Base-by-base conservation (phyloP, 2,888 invertebrate genomes). In the Epirrhoe alternata region DNA sequence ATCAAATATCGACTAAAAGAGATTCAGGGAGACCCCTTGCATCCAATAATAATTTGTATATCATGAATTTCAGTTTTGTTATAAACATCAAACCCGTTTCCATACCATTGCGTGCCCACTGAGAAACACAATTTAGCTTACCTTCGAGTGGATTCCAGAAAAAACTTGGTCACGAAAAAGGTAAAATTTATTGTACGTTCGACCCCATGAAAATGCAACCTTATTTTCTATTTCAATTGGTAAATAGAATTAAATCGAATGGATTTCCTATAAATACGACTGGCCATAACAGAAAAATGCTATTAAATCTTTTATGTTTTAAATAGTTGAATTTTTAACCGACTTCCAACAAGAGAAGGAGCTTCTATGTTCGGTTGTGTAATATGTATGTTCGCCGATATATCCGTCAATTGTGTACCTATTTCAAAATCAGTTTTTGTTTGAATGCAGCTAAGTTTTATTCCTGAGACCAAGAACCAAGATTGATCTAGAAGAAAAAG, bases 31-130 rank as follows among this genome's bases (percentile, higher is more conserved):
- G 10, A 35, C 6, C 35, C 12, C 38, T 5, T 1, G 16, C 6
- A 47, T 16, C 14, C 6, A 47, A 47, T 42, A 42, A 42, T 42
- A 42, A 42, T 42, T 42, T 12, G 38, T 12, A 42, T 12, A 42
- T 42, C 38, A 10, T 12, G 12, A 42, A 42, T 42, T 38, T 10
- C 38, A 42, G 38, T 16, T 47, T 47, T 47, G 14, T 47, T 47
- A 16, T 14, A 14, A 6, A 47, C 47, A 6, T 47, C 16, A 16
- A 8, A 35, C 47, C 47, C 47, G 16, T 47, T 47, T 47, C 47
- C 47, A 47, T 47, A 7, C 47, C 47, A 47, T 47, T 47, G 47
- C 16, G 47, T 47, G 16, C 47, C 16, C 47, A 47, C 47, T 47
- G 12, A 47, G 47, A 47, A 16, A 16, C 16, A 47, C 47, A 47